Conservation (phyloP, 2,888 invertebrate genomes). For the Troides oblongomaculatus region DNA sequence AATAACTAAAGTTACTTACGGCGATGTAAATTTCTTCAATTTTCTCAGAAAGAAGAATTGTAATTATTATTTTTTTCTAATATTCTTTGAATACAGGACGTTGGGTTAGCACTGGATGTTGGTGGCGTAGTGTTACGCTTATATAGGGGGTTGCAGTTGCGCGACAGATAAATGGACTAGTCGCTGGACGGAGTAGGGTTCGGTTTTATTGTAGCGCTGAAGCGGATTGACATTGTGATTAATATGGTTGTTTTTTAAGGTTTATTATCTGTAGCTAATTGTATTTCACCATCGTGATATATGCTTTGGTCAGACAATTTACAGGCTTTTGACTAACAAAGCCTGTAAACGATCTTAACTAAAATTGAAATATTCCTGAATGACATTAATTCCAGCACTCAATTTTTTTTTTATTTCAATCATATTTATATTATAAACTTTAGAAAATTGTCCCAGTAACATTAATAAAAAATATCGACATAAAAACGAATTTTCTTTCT, state of each 20-base stretch:
- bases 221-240: conserved; percentile 3
- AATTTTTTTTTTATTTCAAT: no score
- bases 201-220: conserved; percentile 10
- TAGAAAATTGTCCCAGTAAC: no score
- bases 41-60: conserved; percentile 4
- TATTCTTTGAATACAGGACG: conserved; percentile 42
- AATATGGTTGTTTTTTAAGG: background rate
- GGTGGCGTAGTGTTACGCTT: conserved; percentile 47
- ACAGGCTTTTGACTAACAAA: no score
- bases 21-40: background rate
- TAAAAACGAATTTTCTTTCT: no score
- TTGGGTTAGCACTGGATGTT: conserved; percentile 49
- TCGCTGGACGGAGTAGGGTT: conserved; percentile 34
- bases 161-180: conserved; percentile 41
- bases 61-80: conserved; percentile 22
- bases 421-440: no score
- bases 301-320: no score
- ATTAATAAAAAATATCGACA: no score
- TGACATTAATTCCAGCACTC: no score
- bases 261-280: no score
- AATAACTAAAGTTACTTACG: background rate
- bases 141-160: conserved; percentile 56
- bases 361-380: no score
- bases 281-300: no score
- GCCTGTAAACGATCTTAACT: no score